Conservation (phyloP, 2,888 invertebrate genomes). For the Brenthis daphne region DNA sequence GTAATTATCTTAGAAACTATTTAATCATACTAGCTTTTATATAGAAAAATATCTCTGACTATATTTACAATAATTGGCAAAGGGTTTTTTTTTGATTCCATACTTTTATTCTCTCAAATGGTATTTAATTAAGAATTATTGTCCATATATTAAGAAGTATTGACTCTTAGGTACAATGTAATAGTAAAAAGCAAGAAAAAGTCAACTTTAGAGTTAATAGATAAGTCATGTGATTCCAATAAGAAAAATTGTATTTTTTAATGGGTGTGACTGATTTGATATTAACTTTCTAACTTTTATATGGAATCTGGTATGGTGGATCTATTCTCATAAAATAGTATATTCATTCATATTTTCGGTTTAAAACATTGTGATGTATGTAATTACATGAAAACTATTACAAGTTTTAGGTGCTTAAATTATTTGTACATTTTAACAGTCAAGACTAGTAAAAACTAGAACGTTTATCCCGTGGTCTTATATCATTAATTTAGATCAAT, state of each 20-base stretch:
- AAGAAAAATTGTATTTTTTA: conserved; percentile 4
- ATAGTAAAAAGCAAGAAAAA: background rate
- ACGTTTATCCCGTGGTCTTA: background rate
- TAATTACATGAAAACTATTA: background rate
- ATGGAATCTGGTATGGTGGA: background rate
- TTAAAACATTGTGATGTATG: background rate
- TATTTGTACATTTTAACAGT: background rate
- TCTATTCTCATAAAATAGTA: background rate
- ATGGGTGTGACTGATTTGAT: conserved; percentile 4
- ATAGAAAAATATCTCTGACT: too few species aligned
- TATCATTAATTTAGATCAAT: background rate
- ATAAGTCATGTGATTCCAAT: conserved; percentile 28
- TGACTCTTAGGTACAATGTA: too few species aligned
- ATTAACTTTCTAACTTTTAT: background rate
- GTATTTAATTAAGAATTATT: too few species aligned
- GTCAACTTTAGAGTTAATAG: background rate
- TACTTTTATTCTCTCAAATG: too few species aligned
- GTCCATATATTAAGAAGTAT: too few species aligned
- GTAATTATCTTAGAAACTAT: too few species aligned
- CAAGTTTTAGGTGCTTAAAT: background rate
- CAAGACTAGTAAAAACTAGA: conserved; percentile 12
- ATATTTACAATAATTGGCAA: too few species aligned
- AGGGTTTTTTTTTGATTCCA: too few species aligned
- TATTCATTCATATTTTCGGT: background rate
- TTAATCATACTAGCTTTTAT: too few species aligned